A percentile compares a stretch with the other conserved stretches of the same genome.
These are phyloP conservation scores for Ditula angustiorana DNA, from an alignment of 2,888 invertebrate species.

Conservation along the genomic window DNA sequence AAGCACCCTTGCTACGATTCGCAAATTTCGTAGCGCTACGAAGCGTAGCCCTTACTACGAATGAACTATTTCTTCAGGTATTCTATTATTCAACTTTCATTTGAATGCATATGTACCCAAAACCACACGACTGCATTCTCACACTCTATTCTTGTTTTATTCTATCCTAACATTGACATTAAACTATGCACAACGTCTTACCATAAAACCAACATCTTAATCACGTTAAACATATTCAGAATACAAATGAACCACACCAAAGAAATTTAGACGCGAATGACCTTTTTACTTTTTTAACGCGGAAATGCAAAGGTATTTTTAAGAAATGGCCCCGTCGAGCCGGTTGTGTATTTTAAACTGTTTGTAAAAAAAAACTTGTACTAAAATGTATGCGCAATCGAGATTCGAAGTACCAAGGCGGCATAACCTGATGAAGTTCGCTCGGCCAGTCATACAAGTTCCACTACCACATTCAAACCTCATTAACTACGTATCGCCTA, in stretches of 20 bases:
- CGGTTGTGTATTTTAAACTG: conserved; percentile 78
- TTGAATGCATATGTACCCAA: too few species aligned
- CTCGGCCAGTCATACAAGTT: conserved; percentile 62
- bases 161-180: conserved; percentile 10
- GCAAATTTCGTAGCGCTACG: conserved; percentile 49
- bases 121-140: not conserved
- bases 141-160: not conserved
- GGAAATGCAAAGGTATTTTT: conserved; percentile 81
- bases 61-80: conserved; percentile 26
- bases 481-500: conserved; percentile 68
- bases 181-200: conserved; percentile 44
- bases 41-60: conserved; percentile 50
- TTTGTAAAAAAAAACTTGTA: conserved; percentile 73
- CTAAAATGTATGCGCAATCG: conserved; percentile 82
- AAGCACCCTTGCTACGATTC: conserved; percentile 29
- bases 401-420: conserved; percentile 77
- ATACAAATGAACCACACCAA: conserved; percentile 50
- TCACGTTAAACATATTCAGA: conserved; percentile 54
- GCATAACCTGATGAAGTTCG: conserved; percentile 66
- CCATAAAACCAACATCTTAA: conserved; percentile 55
- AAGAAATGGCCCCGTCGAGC: conserved; percentile 74
- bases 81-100: not conserved
- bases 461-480: conserved; percentile 58
- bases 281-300: conserved; percentile 76
- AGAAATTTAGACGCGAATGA: conserved; percentile 73